Evolutionary conservation across 2,113 vertebrate genomes (phyloP).

Genomic region (Indri indri): DNA sequence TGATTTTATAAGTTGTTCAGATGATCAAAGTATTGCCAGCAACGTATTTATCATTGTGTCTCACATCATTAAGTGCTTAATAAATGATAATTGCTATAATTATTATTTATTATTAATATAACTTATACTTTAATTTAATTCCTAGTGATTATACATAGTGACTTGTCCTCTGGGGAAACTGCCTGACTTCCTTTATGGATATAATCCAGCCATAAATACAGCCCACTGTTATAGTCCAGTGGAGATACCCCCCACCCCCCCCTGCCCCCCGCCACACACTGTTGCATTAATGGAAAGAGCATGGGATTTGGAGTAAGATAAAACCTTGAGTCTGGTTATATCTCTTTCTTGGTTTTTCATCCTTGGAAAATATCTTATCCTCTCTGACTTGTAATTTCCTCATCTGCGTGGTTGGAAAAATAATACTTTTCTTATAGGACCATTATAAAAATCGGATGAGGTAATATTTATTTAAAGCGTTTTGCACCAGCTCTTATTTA

Average conservation of each 20-base stretch:
- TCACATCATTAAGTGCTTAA: constrained; percentile 65
- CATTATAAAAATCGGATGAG: not conserved
- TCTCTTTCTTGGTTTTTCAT: not conserved
- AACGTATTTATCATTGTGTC: constrained; percentile 59
- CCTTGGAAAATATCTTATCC: not conserved
- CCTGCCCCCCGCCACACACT: not conserved
- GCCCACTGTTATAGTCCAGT: not conserved
- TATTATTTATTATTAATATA: constrained; percentile 62
- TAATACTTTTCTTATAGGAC: not conserved
- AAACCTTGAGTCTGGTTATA: not conserved
- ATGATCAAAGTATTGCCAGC: constrained; percentile 38
- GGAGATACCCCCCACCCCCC: too few species aligned
- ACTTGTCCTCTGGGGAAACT: constrained; percentile 4
- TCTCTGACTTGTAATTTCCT: not conserved
- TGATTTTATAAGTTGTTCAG: constrained; percentile 37
- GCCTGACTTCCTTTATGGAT: not conserved
- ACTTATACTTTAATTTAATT: constrained; percentile 58
- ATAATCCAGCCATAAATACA: not conserved
- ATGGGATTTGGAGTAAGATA: not conserved
- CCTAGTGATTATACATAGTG: constrained; percentile 16
- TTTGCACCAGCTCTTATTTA: constrained; percentile 11
- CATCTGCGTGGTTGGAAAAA: not conserved
- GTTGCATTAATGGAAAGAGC: not conserved
- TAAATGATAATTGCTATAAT: constrained; percentile 51
- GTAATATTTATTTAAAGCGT: not conserved